phyloP scores from a whole-genome alignment of 2,888 invertebrate genomes.

The Hemithea aestivaria region DNA sequence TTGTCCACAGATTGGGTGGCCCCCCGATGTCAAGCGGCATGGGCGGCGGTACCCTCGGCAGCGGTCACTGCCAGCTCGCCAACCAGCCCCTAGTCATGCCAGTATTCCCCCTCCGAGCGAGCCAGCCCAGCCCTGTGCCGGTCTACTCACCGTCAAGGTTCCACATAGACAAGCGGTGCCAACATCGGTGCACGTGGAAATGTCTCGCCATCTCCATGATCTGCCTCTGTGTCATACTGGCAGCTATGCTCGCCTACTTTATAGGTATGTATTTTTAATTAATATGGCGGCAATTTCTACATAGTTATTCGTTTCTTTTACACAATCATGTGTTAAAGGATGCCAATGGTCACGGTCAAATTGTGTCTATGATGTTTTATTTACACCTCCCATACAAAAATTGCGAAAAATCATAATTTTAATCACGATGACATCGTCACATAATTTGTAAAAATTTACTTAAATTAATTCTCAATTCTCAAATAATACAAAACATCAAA shows the following conservation, averaged over 20 bases:
- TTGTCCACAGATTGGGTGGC: slow-evolving; percentile 71
- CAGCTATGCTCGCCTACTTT: slow-evolving; percentile 96
- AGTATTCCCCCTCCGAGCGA: slow-evolving; percentile 90
- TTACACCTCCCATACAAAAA: too few relatives aligned
- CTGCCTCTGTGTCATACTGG: slow-evolving; percentile 91
- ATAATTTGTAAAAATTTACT: too few relatives aligned
- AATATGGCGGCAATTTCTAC: too few relatives aligned
- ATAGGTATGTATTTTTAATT: slow-evolving; percentile 85
- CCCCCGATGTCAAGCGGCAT: slow-evolving; percentile 78
- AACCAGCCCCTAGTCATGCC: slow-evolving; percentile 91
- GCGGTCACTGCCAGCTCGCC: slow-evolving; percentile 84
- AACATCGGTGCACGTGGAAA: slow-evolving; percentile 97
- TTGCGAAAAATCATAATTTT: too few relatives aligned
- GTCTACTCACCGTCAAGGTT: slow-evolving; percentile 93
- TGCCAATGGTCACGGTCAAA: too few relatives aligned
- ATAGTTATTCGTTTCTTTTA: too few relatives aligned
- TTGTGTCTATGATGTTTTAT: too few relatives aligned
- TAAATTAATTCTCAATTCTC: too few relatives aligned
- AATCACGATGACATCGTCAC: too few relatives aligned
- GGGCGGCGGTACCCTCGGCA: slow-evolving; percentile 81
- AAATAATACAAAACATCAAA: too few relatives aligned
- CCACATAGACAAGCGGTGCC: slow-evolving; percentile 96
- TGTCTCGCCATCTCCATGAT: slow-evolving; percentile 96
- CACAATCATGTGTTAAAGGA: too few relatives aligned
- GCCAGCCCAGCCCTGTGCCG: slow-evolving; percentile 88